Base-by-base conservation (phyloP, 37 sponge, comb jelly and placozoan genomes). In the Aphrocallistes beatrix region DNA sequence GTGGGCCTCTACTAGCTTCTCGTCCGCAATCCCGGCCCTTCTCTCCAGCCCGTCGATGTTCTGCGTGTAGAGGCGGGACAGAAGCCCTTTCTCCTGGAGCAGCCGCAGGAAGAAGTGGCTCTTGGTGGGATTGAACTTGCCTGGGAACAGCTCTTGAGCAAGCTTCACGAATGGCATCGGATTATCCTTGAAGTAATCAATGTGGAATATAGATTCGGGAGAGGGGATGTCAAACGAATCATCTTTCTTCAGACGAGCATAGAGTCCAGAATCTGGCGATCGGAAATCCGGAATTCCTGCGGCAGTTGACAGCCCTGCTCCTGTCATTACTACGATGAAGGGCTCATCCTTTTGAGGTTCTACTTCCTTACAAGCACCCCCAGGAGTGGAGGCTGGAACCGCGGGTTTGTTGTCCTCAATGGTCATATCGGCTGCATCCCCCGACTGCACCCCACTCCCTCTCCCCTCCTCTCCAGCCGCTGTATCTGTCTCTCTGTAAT, bases 281-380 rank as follows among this genome's bases (percentile, higher is more conserved):
- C 99, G 89, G 51, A 97, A 97, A 83, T 97, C 98, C 38, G 98
- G 98, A 37, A 97, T 97, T 0, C 98, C 96, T 37, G 96, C 96
- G 90, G 96, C 96, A 93, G 94, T 93, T 23, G 97, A 96, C 82
- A 96, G 90, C 17, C 97, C 94, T 17, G 96, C 96, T 39, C 96
- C 96, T 83, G 96, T 96, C 92, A 96, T 93, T 23, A 96, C 94
- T 34, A 96, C 21, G 40, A 96, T 87, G 75, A 88, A 91, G 23
- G 83, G 38, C 69, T 85, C 92, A 88, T 75, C 1, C 34, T 21
- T 13, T 19, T 3, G 75, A 13, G 75, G n/a, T 21, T 13, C 17
- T 47, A 17, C 49, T 17, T 17, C 49, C 17, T 47, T 47, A 19
- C n/a, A 6, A 25, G 3, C 8, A 13, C 28, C 28, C 25, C 6